Conservation (phyloP, 2,113 vertebrate species). For the Dryoscopus gambensis region DNA sequence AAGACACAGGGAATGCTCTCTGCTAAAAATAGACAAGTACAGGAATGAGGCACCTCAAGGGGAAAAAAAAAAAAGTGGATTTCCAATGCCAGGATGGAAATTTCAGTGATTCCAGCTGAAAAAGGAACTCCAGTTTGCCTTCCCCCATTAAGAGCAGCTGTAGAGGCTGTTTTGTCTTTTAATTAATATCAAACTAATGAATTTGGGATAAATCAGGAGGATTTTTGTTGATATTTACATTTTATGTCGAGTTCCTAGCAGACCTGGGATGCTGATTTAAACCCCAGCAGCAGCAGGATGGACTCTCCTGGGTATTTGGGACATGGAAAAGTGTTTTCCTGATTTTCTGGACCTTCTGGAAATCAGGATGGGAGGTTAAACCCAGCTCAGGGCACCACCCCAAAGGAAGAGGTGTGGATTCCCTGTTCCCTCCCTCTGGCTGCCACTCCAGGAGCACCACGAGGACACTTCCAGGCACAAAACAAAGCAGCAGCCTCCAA, state of each 20-base stretch:
- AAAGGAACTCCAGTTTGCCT: background rate
- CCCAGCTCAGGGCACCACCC: background rate
- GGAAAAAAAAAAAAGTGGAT: background rate
- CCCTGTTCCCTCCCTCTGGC: background rate
- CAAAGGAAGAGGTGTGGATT: background rate
- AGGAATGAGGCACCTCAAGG: background rate
- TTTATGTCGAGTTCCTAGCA: background rate
- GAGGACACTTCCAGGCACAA: background rate
- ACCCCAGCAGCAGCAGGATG: background rate
- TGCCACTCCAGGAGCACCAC: background rate
- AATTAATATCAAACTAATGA: background rate
- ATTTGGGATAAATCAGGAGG: background rate
- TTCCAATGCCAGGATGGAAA: background rate
- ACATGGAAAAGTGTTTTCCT: background rate
- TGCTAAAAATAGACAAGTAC: background rate
- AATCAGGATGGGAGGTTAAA: background rate
- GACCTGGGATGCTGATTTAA: background rate
- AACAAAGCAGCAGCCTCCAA: background rate
- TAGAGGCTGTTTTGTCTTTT: background rate
- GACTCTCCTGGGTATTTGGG: fast-evolving
- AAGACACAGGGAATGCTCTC: background rate
- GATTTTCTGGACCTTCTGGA: background rate
- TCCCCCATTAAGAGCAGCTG: background rate
- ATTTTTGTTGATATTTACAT: fast-evolving
- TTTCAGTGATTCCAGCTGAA: background rate